Conservation (phyloP, 2,888 invertebrate genomes). For the Lochmaea capreae region DNA sequence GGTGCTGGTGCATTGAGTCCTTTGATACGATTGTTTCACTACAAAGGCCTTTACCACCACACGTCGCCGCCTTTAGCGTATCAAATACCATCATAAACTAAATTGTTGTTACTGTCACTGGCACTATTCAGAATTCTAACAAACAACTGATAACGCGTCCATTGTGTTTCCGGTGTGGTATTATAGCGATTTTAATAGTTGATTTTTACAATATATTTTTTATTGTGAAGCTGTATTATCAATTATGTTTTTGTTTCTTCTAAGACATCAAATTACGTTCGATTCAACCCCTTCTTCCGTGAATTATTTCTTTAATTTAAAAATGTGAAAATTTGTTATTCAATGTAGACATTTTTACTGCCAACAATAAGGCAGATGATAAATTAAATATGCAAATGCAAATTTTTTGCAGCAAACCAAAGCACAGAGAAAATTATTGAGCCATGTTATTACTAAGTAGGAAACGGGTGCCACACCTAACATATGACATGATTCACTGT, state of each 20-base stretch:
- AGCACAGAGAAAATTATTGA: conserved; percentile 39
- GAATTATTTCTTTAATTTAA: background rate
- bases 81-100: conserved; percentile 24
- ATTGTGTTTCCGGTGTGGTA: background rate
- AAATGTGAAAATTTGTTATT: background rate
- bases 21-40: conserved; percentile 8
- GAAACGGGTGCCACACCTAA: conserved; percentile 52
- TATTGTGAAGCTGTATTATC: background rate
- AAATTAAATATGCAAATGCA: conserved; percentile 32
- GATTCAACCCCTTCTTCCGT: background rate
- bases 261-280: background rate
- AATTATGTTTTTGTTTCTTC: background rate
- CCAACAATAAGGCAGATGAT: conserved; percentile 6
- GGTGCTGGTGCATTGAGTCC: conserved; percentile 14
- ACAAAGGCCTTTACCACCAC: conserved; percentile 14
- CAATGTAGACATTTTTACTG: background rate
- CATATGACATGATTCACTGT: conserved; percentile 54
- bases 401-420: conserved; percentile 24
- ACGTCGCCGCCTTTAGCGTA: conserved; percentile 8
- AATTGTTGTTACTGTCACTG: conserved; percentile 31
- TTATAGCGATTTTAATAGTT: background rate
- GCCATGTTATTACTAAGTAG: conserved; percentile 50
- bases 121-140: conserved; percentile 6
- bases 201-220: background rate
- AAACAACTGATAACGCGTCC: background rate